Evolutionary conservation across 1,140 invertebrate genomes (phyloP).

Genomic region (Schlechtendalia chinensis): DNA sequence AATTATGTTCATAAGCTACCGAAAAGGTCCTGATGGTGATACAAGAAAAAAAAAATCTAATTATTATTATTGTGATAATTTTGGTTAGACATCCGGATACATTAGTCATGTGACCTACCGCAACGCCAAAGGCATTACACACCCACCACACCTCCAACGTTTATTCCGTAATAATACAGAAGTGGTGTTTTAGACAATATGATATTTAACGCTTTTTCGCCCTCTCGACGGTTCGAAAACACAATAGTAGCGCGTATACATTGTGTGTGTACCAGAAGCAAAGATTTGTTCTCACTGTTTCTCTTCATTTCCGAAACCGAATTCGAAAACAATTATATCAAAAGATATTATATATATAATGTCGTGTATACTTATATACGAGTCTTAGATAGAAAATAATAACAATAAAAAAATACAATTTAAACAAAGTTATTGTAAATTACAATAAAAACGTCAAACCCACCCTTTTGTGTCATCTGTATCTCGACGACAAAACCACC

Average conservation of each 20-base stretch:
- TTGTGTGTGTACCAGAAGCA: neutral
- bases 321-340: slow-evolving; percentile 37
- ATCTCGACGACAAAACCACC: slow-evolving; percentile 43
- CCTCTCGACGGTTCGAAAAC: neutral
- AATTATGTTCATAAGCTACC: slow-evolving; percentile 22
- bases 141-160: slow-evolving; percentile 26
- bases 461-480: slow-evolving; percentile 44
- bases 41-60: slow-evolving; percentile 19
- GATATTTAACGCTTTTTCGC: slow-evolving; percentile 45
- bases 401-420: slow-evolving; percentile 37
- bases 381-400: slow-evolving; percentile 9
- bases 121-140: slow-evolving; percentile 33
- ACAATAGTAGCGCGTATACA: slow-evolving; percentile 5
- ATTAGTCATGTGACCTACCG: slow-evolving; percentile 36
- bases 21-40: neutral
- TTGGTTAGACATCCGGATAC: slow-evolving; percentile 24
- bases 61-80: slow-evolving; percentile 34
- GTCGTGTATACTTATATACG: neutral
- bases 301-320: slow-evolving; percentile 29
- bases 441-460: slow-evolving; percentile 48
- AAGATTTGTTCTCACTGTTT: slow-evolving; percentile 12
- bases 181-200: slow-evolving; percentile 23
- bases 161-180: neutral
- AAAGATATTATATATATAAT: slow-evolving; percentile 14
- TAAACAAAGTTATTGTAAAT: slow-evolving; percentile 49